Percentiles rank a stretch among this genome's conserved stretches.
These are phyloP conservation scores for Nannoperca australis DNA, from an alignment of 2,797 vertebrate species.

Conservation along the genomic window DNA sequence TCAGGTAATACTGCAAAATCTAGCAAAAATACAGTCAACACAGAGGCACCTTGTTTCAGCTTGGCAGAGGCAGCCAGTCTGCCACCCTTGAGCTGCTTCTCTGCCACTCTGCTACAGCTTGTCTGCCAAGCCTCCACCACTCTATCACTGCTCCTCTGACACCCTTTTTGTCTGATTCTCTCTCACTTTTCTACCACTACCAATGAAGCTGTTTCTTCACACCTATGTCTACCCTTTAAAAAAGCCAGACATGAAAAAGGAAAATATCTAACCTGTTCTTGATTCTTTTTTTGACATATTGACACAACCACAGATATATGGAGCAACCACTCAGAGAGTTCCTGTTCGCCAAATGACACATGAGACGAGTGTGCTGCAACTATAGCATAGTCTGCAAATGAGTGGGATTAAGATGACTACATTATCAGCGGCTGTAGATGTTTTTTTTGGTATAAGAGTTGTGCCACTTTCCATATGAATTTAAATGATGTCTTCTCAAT, in stretches of 20 bases:
- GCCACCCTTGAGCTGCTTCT: slow-evolving; percentile 51
- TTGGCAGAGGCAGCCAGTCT: slow-evolving; percentile 29
- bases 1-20: slow-evolving; percentile 27
- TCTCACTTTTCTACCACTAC: slow-evolving; percentile 41
- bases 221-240: slow-evolving; percentile 7
- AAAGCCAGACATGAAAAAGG: background rate
- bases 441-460: background rate
- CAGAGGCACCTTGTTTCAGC: slow-evolving; percentile 40
- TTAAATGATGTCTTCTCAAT: background rate
- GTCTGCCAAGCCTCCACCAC: slow-evolving; percentile 47
- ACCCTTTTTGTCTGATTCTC: slow-evolving; percentile 37
- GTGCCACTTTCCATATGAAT: background rate
- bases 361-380: slow-evolving; percentile 1
- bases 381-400: slow-evolving; percentile 1
- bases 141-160: slow-evolving; percentile 46
- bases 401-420: background rate
- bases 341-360: background rate
- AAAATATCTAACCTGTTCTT: slow-evolving; percentile 7
- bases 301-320: background rate
- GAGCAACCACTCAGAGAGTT: background rate
- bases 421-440: background rate
- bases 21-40: slow-evolving; percentile 17
- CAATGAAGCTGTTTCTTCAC: slow-evolving; percentile 22
- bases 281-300: slow-evolving; percentile 6
- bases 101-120: slow-evolving; percentile 38